Conservation (phyloP, 1,140 invertebrate species). For the Ceratosolen fusciceps region DNA sequence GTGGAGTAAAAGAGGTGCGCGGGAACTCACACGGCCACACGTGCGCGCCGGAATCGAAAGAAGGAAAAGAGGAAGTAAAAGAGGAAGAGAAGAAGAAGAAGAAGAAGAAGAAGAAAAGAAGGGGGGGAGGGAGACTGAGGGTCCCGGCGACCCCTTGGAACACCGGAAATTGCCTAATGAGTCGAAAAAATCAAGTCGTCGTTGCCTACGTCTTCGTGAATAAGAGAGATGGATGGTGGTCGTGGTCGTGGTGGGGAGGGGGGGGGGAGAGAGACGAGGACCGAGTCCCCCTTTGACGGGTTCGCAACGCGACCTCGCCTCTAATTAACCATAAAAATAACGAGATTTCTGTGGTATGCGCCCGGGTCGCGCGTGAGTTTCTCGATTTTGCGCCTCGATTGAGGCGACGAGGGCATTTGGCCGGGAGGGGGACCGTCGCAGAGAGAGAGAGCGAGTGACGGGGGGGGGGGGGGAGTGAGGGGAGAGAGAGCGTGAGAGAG, state of each 20-base stretch:
- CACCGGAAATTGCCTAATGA: conserved; percentile 65
- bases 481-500: not conserved
- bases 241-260: not conserved
- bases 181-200: conserved; percentile 67
- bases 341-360: conserved; percentile 62
- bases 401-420: too few species aligned
- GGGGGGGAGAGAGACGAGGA: not conserved
- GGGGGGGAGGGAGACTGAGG: not conserved
- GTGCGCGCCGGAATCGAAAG: too few species aligned
- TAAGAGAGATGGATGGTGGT: too few species aligned
- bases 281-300: conserved; percentile 32
- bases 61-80: not conserved
- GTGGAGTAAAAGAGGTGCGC: not conserved
- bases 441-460: not conserved
- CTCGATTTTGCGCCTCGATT: not conserved
- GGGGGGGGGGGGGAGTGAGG: too few species aligned
- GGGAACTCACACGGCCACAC: not conserved
- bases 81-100: not conserved
- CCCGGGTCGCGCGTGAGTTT: not conserved
- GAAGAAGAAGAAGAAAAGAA: not conserved
- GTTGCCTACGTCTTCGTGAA: conserved; percentile 28
- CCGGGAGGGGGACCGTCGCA: not conserved
- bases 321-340: conserved; percentile 72
- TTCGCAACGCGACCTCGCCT: conserved; percentile 51
- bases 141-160: conserved; percentile 46